Evolutionary conservation across 2,113 vertebrate genomes (phyloP).

Genomic region (Numenius arquata): DNA sequence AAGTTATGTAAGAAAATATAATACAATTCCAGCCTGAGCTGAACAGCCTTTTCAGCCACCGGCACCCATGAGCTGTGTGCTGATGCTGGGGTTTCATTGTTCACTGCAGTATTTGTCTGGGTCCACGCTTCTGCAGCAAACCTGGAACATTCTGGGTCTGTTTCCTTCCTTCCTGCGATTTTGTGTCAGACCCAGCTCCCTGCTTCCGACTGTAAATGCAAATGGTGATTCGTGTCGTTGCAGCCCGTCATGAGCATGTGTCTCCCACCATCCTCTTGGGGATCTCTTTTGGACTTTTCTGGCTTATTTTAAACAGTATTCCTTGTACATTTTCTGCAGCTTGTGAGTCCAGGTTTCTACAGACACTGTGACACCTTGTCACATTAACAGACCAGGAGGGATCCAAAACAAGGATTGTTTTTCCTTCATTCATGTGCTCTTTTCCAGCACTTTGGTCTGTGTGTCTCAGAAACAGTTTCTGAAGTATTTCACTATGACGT

Average conservation of each 20-base stretch:
- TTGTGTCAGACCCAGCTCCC: not conserved
- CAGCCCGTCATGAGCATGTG: fast-evolving
- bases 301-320: not conserved
- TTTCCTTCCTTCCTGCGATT: not conserved
- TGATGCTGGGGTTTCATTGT: fast-evolving
- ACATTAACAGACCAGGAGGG: not conserved
- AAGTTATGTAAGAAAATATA: not conserved
- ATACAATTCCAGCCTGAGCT: not conserved
- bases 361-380: not conserved
- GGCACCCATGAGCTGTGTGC: not conserved
- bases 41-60: not conserved
- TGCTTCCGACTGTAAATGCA: not conserved
- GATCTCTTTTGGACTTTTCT: not conserved
- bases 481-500: fast-evolving
- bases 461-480: not conserved
- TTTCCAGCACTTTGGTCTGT: not conserved
- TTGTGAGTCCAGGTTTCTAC: not conserved
- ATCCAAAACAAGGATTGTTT: fast-evolving
- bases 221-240: fast-evolving
- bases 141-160: not conserved
- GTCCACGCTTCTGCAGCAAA: not conserved
- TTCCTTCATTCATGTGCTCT: fast-evolving
- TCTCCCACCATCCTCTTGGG: fast-evolving
- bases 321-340: not conserved
- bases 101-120: not conserved